Evolutionary conservation across 2,797 vertebrate species (phyloP).

Genomic region (Coreius guichenoti): DNA sequence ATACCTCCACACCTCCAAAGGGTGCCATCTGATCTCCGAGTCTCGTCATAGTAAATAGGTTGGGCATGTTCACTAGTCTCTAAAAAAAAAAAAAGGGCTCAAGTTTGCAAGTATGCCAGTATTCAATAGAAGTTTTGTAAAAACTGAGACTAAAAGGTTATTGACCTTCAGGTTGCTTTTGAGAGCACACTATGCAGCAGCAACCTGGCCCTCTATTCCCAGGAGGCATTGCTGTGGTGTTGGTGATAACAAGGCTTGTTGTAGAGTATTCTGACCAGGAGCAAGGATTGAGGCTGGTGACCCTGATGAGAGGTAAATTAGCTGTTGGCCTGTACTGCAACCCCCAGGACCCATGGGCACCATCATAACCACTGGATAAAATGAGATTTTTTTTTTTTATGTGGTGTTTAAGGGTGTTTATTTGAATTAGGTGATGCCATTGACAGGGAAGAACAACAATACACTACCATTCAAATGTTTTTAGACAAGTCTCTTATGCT

Average conservation of each 20-base stretch:
- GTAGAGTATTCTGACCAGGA: slow-evolving; percentile 6
- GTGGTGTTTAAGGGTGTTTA: neutral
- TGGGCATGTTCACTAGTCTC: neutral
- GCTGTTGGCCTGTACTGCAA: slow-evolving; percentile 1
- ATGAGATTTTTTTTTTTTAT: neutral
- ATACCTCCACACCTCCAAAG: neutral
- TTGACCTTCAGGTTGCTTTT: slow-evolving; percentile 51
- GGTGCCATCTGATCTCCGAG: neutral
- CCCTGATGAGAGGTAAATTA: slow-evolving; percentile 8
- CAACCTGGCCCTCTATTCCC: neutral
- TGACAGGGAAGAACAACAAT: neutral
- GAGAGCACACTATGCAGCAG: slow-evolving; percentile 13
- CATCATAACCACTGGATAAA: neutral
- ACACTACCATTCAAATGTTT: neutral
- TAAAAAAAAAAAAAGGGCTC: neutral
- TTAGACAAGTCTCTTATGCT: neutral
- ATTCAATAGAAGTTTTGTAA: neutral
- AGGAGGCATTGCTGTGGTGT: neutral
- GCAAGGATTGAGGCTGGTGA: slow-evolving; percentile 4
- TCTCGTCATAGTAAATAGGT: neutral
- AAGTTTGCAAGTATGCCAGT: neutral
- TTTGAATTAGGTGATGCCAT: neutral
- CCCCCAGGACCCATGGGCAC: neutral
- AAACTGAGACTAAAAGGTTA: neutral
- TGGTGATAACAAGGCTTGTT: slow-evolving; percentile 19